Evolutionary conservation across 64 coral and sea anemone species (phyloP), one percentile per base, ranked within the genome.

Genomic region (Montipora foliosa): DNA sequence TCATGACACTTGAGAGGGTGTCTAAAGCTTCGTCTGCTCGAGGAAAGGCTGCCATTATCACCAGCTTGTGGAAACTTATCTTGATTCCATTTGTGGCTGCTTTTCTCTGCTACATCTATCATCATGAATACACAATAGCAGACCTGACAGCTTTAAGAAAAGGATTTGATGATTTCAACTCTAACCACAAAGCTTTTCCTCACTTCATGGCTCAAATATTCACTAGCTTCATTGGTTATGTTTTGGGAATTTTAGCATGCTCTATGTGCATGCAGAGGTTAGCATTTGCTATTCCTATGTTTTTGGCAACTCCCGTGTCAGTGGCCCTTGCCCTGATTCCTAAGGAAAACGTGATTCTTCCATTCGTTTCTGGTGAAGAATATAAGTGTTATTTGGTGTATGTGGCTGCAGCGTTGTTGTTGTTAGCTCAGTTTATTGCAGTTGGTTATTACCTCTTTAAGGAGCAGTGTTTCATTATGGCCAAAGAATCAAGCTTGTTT

Each of bases 361-460:
- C 82, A 12, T 91, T 97, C 17, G 0, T 12, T 9, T 88, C 64
- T 71, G 50, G 74, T 8, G n/a, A 66, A 11, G 11, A 11, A 2
- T 66, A 8, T 12, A 72, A 72, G 3, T 53, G 83, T 19, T 19
- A 45, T 14, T 58, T 74, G 2, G 14, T 50, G 3, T 87, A 79
- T 72, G 74, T 92, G 19, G 76, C 88, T 44, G 82, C 77, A 12
- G 1, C 49, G 1, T 44, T 47, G 17, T 46, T 95, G 22, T 96
- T 49, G 74, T 0, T 94, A 12, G 92, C 83, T 3, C 97, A 99
- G 84, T 85, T 96, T 21, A n/a, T 94, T 15, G 94, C 92, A 15
- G 94, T 95, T 55, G 92, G 89, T 1, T 94, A 95, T 52, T 99
- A 99, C 64, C 83, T 99, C 5, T 92, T 95, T 85, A 94, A 95